Evolutionary conservation across 2,797 vertebrate species (phyloP), one percentile per base, ranked within the genome.

Genomic region (Morus bassanus): DNA sequence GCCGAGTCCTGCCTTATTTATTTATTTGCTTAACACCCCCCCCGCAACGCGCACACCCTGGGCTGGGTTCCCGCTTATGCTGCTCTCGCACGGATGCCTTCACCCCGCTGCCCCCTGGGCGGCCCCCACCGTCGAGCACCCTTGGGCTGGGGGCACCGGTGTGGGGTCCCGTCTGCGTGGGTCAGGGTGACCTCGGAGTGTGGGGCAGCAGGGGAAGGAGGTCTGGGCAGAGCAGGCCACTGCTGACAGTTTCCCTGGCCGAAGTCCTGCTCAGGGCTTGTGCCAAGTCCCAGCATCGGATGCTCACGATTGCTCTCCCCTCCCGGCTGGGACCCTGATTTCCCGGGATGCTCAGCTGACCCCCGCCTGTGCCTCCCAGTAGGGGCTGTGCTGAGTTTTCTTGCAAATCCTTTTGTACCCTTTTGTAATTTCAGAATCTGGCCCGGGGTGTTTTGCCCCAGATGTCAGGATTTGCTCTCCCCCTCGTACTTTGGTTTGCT

Each of bases 1-100:
- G 18, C 73, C 2, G 22, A 86, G 92, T 89, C 79, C 87, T 94
- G 64, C 91, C 69, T 61, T 83, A 45, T 92, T 85, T 94, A 85
- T 91, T 91, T 94, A 86, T 91, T 96, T 93, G 70, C 57, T 88
- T 92, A 87, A 59, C 14, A 6, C 35, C n/a, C 75, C 48, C 30
- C 46, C 22, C 41, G 14, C 41, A 45, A 37, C 22, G 1, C 10
- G 3, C 73, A 28, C 72, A 63, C 67, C 70, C 33, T 0, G 2
- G 70, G 39, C 77, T 64, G 56, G 23, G 39, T 89, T 95, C 81
- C 70, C 7, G 0, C 43, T 61, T 56, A 11, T 13, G 59, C 53
- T n/a, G 65, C 63, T 86, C 45, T 56, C 46, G 5, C 54, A 28
- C 45, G 5, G 1, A 3, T 45, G 81, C 81, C 56, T 95, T 93